Evolutionary conservation across 2,888 invertebrate species (phyloP), one percentile per base, ranked within the genome.

Genomic region (Atethmia centrago): DNA sequence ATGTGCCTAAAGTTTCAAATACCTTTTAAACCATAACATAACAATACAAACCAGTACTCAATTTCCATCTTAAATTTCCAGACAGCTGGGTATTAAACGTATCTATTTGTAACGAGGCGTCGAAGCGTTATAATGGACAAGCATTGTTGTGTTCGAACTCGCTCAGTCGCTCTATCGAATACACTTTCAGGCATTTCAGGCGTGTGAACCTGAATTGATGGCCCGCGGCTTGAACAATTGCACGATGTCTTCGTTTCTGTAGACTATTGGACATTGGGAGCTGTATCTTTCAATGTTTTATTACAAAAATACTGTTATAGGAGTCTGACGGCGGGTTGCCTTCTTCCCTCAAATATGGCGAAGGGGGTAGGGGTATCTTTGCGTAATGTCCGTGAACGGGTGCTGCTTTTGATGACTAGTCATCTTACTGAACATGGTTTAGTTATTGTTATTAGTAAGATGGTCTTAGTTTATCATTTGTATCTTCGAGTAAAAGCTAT

Each of bases 51-150:
- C n/a, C n/a, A n/a, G n/a, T n/a, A n/a, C n/a, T n/a, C n/a, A n/a
- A 55, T 42, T 25, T 31, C 31, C 40, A 49, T 31, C 40, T 75
- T 31, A 3, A 25, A 69, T 25, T 71, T 40, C 16, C 19, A 71
- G 12, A 12, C 42, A 31, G n/a, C 19, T 56, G 7, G 56, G 5
- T 56, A 45, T 45, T 51, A 28, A 69, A 42, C 16, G n/a, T 51
- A 19, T 7, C 45, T 58, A 64, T 66, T 49, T 62, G 16, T 12
- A 47, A 36, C 10, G 16, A 58, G 0, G 42, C 42, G n/a, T 42
- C 42, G 40, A 63, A 49, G 19, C 58, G 61, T 25, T 42, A 19
- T 49, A 59, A 55, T 67, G 28, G 9, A 63, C 25, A 25, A 53
- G 12, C 45, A 21, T 67, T 49, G n/a, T 58, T 55, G 45, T 40